Percentiles rank a stretch among this genome's conserved stretches.
phyloP scores from a whole-genome alignment of 2,888 invertebrate species.

The Melinopterus prodromus region DNA sequence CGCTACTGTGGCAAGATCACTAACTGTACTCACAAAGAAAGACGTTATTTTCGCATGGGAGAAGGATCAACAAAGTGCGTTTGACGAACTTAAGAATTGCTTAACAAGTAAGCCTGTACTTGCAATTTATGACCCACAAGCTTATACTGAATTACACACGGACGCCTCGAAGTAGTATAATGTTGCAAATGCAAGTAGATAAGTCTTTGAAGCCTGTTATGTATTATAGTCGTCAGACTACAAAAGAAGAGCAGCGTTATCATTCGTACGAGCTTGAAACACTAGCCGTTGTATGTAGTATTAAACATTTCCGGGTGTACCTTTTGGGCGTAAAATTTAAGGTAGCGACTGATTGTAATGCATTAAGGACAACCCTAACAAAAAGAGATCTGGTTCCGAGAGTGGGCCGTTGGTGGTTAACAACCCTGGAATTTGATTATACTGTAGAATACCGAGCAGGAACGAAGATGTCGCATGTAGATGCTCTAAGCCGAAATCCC shows the following conservation, averaged over 20 bases:
- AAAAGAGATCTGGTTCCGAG: constrained; percentile 47
- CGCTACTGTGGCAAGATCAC: constrained; percentile 45
- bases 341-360: constrained; percentile 43
- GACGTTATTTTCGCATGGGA: constrained; percentile 22
- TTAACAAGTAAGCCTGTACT: constrained; percentile 25
- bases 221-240: constrained; percentile 46
- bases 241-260: constrained; percentile 48
- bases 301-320: constrained; percentile 44
- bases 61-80: constrained; percentile 25
- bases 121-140: constrained; percentile 28
- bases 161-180: constrained; percentile 44
- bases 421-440: constrained; percentile 22
- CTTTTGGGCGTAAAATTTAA: constrained; percentile 41
- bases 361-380: constrained; percentile 39
- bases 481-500: not conserved
- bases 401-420: constrained; percentile 51
- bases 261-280: constrained; percentile 54
- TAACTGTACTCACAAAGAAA: constrained; percentile 38
- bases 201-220: constrained; percentile 31
- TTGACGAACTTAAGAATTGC: constrained; percentile 28
- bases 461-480: not conserved
- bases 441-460: not conserved
- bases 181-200: constrained; percentile 20
- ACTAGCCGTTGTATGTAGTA: constrained; percentile 47
- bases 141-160: constrained; percentile 47